These are phyloP conservation scores for Scaptodrosophila lebanonensis DNA, from an alignment of 1,140 invertebrate genomes.

Conservation along the genomic window DNA sequence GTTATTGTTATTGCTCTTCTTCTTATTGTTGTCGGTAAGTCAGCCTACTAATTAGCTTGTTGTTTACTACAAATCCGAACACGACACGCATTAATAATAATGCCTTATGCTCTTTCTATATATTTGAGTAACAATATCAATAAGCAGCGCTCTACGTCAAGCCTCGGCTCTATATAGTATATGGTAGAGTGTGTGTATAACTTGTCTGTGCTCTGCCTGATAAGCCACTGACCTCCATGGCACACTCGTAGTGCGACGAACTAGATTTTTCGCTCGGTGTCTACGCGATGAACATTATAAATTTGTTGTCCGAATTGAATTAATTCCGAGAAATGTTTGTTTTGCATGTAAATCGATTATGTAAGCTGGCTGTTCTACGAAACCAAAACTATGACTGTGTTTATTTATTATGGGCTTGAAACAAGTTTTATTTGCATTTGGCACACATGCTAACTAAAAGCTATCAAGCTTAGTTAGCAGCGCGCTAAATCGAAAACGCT, in stretches of 20 bases:
- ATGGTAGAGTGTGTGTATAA: constrained; percentile 6
- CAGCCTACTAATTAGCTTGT: background rate
- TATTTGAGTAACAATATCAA: no score
- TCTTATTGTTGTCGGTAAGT: constrained; percentile 17
- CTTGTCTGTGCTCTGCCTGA: constrained; percentile 33
- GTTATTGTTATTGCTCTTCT: background rate
- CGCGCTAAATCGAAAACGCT: no score
- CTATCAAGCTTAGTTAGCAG: no score
- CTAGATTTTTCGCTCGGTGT: constrained; percentile 27
- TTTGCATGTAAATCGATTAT: constrained; percentile 32
- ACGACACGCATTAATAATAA: no score
- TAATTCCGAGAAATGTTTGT: constrained; percentile 31
- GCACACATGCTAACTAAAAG: constrained; percentile 15
- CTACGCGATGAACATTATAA: constrained; percentile 37
- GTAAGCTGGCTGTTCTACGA: constrained; percentile 23
- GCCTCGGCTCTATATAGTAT: no score
- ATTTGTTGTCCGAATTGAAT: no score
- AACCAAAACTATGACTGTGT: no score
- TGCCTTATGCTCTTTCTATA: no score
- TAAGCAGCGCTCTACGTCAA: no score
- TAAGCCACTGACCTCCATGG: constrained; percentile 65
- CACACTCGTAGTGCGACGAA: constrained; percentile 7
- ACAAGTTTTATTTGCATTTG: constrained; percentile 11
- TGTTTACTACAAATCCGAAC: constrained; percentile 2
- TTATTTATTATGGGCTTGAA: constrained; percentile 6